These are phyloP conservation scores for Pollenia labialis DNA, from an alignment of 2,888 invertebrate genomes.

Conservation along the genomic window DNA sequence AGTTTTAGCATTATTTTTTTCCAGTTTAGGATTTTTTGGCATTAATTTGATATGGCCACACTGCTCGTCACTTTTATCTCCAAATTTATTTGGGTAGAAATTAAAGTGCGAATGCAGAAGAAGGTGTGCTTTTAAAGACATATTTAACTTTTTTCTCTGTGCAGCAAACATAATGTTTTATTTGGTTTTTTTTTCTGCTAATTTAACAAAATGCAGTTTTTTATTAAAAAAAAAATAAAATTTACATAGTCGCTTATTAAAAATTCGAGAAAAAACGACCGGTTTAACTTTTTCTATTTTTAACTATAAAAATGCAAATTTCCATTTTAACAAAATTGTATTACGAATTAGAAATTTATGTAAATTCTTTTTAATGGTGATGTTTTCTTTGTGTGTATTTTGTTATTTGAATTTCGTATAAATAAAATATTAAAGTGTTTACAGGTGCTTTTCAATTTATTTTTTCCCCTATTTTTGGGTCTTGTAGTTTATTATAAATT, in stretches of 20 bases:
- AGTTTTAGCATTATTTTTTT: no score
- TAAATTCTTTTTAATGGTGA: not conserved
- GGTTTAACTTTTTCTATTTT: not conserved
- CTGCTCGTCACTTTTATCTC: no score
- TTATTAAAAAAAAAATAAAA: not conserved
- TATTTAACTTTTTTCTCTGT: no score
- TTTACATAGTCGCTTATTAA: conserved; percentile 19
- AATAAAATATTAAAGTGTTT: conserved; percentile 45
- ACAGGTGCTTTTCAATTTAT: conserved; percentile 67
- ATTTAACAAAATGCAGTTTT: conserved; percentile 2
- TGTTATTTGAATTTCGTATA: conserved; percentile 25
- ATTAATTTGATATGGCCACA: no score
- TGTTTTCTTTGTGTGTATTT: conserved; percentile 18
- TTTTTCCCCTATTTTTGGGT: not conserved
- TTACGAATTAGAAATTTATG: conserved; percentile 24
- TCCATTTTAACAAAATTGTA: not conserved
- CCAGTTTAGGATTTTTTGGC: no score
- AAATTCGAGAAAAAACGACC: not conserved
- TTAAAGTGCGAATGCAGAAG: no score
- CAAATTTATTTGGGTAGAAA: no score
- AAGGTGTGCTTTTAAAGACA: no score
- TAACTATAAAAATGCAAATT: not conserved
- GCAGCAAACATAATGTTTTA: not conserved
- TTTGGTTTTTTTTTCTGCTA: not conserved
- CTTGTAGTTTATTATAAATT: conserved; percentile 36